Base-by-base conservation (phyloP, 2,888 invertebrate species). In the Apotomis capreana region DNA sequence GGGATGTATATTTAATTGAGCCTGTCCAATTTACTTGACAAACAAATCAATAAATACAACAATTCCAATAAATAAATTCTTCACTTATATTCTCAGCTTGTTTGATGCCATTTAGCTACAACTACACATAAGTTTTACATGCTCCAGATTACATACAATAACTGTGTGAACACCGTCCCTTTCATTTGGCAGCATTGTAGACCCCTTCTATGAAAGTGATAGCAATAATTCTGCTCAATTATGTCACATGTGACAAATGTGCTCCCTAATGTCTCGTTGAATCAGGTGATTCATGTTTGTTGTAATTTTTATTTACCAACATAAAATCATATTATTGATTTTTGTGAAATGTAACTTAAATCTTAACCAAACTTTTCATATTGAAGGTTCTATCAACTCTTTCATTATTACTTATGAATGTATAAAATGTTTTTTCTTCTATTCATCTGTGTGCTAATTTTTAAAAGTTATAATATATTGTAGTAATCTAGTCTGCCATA, bases 151-250 rank as follows among this genome's bases (percentile, higher is more conserved):
- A 3, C 44, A 12, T 26, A 37, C 36, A 64, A 10, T 57, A 57
- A 62, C 55, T 57, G 62, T 57, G 46, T 49, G 57, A 49, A 36
- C 44, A 62, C 57, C 57, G 57, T 70, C 65, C 46, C 65, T 70
- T 67, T 70, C 65, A 61, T 60, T 60, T 70, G 49, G 59, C 54
- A 65, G 63, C 58, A 64, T 59, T 58, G 54, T 58, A 37, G n/a
- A 36, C 15, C 54, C 52, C 44, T 13, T 54, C 15, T 61, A 54
- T 61, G 70, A 70, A 65, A 70, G 65, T 70, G 70, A 70, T 55
- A 55, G 60, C 46, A 49, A 54, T 49, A 54, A 26, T 5, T 26
- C 46, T 15, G 46, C 36, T 54, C 58, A 67, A 13, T 70, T 70
- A 51, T 69, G 65, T 70, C 65, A 70, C 65, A 55, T 6, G 10